phyloP scores from a whole-genome alignment of 2,797 vertebrate genomes.

The Oceanodroma leucorhoa region DNA sequence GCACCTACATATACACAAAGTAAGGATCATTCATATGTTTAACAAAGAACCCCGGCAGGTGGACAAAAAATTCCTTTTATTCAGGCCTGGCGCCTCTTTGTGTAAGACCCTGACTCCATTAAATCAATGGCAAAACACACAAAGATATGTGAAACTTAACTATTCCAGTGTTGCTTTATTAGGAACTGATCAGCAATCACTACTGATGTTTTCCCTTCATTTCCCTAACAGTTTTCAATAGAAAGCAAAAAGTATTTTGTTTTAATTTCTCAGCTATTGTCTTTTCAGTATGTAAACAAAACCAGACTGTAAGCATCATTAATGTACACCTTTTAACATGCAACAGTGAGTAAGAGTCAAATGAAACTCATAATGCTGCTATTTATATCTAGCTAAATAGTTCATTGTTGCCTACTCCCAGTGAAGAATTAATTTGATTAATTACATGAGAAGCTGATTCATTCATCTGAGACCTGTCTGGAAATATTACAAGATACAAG shows the following conservation, averaged over 20 bases:
- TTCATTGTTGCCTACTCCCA: constrained; percentile 12
- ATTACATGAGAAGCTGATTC: constrained; percentile 36
- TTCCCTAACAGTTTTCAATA: not conserved
- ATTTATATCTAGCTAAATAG: constrained; percentile 33
- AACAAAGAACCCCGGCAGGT: not conserved
- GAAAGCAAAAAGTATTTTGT: not conserved
- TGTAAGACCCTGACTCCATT: not conserved
- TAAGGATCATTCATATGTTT: not conserved
- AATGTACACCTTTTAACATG: not conserved
- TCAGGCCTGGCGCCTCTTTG: not conserved
- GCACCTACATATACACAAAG: not conserved
- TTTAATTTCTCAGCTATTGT: not conserved
- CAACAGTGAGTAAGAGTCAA: constrained; percentile 20
- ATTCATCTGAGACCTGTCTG: constrained; percentile 15
- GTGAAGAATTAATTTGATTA: constrained; percentile 38
- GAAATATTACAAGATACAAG: constrained; percentile 8
- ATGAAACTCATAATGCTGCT: constrained; percentile 34
- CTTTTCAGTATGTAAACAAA: not conserved
- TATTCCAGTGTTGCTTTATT: not conserved
- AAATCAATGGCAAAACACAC: not conserved
- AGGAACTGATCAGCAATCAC: not conserved
- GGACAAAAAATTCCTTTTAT: not conserved
- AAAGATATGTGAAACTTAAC: not conserved
- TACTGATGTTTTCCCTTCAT: not conserved
- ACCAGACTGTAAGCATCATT: not conserved